Evolutionary conservation across 1,140 invertebrate genomes (phyloP).

Genomic region (Littorina saxatilis): DNA sequence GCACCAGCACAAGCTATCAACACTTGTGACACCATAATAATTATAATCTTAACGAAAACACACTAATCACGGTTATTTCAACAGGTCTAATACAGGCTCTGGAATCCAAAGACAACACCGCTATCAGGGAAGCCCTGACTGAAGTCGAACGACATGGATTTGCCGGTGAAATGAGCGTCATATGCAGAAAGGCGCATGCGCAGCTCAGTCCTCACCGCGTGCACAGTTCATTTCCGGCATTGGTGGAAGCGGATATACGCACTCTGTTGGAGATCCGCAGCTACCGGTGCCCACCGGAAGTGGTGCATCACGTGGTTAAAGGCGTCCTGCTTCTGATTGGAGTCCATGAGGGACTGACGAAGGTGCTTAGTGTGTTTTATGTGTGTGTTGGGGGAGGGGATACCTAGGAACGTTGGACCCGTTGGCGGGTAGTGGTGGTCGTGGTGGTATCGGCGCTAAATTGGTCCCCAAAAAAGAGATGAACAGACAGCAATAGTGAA

Average conservation of each 20-base stretch:
- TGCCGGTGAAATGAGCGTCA: constrained; percentile 12
- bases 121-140: not conserved
- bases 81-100: constrained; percentile 7
- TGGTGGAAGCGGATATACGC: constrained; percentile 33
- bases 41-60: no score
- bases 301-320: constrained; percentile 43
- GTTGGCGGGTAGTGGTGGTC: no score
- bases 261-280: constrained; percentile 46
- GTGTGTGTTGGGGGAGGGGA: not conserved
- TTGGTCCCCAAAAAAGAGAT: no score
- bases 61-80: no score
- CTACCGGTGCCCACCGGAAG: constrained; percentile 43
- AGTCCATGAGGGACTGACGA: constrained; percentile 37
- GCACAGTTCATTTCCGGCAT: not conserved
- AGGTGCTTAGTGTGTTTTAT: constrained; percentile 11
- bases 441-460: no score
- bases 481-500: no score
- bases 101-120: not conserved
- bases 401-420: not conserved
- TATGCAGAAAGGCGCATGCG: not conserved
- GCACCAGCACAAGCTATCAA: no score
- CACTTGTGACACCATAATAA: no score
- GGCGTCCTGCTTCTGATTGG: constrained; percentile 40
- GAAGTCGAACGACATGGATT: constrained; percentile 21
- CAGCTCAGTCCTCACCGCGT: constrained; percentile 9